Evolutionary conservation across 2,888 invertebrate genomes (phyloP).

Genomic region (Meliscaeva auricollis): DNA sequence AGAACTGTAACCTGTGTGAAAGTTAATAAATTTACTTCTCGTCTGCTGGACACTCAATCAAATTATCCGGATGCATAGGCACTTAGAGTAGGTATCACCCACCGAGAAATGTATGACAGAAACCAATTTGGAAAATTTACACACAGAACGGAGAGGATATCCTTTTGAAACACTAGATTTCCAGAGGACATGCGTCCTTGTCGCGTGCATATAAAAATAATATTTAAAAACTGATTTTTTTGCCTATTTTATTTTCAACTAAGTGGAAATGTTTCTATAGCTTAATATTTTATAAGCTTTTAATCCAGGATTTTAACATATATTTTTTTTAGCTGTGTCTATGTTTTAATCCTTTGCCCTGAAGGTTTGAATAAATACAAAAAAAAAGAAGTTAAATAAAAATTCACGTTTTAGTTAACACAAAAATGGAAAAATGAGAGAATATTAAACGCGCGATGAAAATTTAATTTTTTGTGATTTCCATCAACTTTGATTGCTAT

Average conservation of each 20-base stretch:
- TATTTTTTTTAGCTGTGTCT: neutral
- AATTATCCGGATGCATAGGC: constrained; percentile 62
- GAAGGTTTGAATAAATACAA: constrained; percentile 24
- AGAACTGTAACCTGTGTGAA: constrained; percentile 51
- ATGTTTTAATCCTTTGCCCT: constrained; percentile 36
- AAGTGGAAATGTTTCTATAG: constrained; percentile 46
- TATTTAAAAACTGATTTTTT: neutral
- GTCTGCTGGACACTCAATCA: constrained; percentile 71
- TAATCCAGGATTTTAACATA: neutral
- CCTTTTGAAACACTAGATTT: constrained; percentile 40
- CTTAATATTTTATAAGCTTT: constrained; percentile 61
- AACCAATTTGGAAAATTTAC: constrained; percentile 28
- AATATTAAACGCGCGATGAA: constrained; percentile 23
- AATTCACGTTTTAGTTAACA: constrained; percentile 43
- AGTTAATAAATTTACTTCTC: constrained; percentile 73
- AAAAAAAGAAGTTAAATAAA: constrained; percentile 45
- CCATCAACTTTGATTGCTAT: constrained; percentile 7
- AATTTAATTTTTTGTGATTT: constrained; percentile 28
- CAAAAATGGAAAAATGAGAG: neutral
- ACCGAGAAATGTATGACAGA: constrained; percentile 11
- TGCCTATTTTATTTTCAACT: neutral
- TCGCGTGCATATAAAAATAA: neutral
- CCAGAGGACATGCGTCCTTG: constrained; percentile 11
- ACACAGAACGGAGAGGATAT: neutral
- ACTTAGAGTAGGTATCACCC: constrained; percentile 5